Conservation (phyloP, 37 sponge, comb jelly and placozoan species). For the Ephydatia muelleri region DNA sequence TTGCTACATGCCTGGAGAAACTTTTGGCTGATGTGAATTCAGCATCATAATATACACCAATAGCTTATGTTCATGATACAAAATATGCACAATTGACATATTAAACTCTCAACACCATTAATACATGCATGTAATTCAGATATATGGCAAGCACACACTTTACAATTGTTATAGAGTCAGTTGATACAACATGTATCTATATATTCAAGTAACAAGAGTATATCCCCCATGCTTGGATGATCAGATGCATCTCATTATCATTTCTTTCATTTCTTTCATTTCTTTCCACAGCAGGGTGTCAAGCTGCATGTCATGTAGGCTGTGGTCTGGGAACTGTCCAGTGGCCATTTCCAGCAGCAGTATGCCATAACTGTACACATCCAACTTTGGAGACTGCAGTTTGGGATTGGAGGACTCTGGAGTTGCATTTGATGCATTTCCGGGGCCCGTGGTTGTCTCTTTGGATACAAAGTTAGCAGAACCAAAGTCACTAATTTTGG, state of each 20-base stretch:
- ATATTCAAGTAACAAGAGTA: neutral
- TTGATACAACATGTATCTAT: too few relatives aligned
- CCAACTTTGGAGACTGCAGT: constrained; percentile 49
- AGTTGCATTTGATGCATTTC: constrained; percentile 42
- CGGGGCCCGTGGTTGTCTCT: constrained; percentile 19
- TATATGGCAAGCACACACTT: too few relatives aligned
- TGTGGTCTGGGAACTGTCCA: constrained; percentile 27
- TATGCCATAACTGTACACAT: constrained; percentile 65
- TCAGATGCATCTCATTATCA: neutral
- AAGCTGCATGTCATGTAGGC: neutral
- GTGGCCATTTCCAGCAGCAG: constrained; percentile 55
- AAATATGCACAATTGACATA: too few relatives aligned
- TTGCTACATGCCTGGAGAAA: too few relatives aligned
- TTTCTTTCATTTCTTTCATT: neutral
- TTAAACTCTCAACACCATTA: too few relatives aligned
- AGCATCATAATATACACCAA: too few relatives aligned
- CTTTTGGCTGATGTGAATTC: too few relatives aligned
- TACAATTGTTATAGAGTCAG: too few relatives aligned
- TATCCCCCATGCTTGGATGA: neutral
- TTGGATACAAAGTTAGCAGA: constrained; percentile 59
- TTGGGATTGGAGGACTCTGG: constrained; percentile 42
- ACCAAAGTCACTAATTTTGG: constrained; percentile 64
- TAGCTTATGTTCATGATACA: too few relatives aligned
- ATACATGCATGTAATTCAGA: too few relatives aligned
- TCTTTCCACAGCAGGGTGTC: neutral